A percentile compares a stretch with the other conserved stretches of the same genome.
Evolutionary conservation across 1,140 invertebrate species (phyloP).

Genomic region (Eubasilissa regina): DNA sequence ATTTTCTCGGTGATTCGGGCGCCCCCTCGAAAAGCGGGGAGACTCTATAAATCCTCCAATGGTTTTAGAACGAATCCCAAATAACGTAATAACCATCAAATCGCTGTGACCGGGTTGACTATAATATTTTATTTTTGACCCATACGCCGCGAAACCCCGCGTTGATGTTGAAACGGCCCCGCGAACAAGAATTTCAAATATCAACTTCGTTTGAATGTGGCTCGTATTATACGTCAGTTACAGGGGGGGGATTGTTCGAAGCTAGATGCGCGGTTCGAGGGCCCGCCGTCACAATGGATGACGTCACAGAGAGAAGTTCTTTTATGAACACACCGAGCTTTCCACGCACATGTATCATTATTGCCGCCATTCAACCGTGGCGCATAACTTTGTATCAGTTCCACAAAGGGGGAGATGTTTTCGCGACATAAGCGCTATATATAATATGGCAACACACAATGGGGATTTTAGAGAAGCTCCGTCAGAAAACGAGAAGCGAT

Average conservation of each 20-base stretch:
- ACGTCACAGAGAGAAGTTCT: constrained; percentile 24
- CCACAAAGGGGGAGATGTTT: constrained; percentile 45
- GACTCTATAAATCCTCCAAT: no score
- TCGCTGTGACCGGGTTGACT: no score
- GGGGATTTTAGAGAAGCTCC: constrained; percentile 37
- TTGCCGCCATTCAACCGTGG: constrained; percentile 34
- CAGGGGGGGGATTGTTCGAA: constrained; percentile 7
- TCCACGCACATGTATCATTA: constrained; percentile 7
- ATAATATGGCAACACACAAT: constrained; percentile 41
- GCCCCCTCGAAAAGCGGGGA: no score
- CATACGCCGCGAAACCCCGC: no score
- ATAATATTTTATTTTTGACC: no score
- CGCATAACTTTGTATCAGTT: constrained; percentile 50
- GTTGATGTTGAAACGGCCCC: no score
- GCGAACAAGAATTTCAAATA: not conserved
- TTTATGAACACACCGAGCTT: constrained; percentile 29
- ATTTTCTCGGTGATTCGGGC: no score
- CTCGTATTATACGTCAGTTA: not conserved
- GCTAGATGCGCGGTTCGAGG: not conserved
- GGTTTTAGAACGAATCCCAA: no score
- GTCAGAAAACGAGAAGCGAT: constrained; percentile 43
- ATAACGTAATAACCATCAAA: no score
- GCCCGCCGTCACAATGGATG: constrained; percentile 8
- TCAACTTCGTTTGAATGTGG: not conserved
- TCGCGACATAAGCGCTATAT: constrained; percentile 43